Evolutionary conservation across 2,888 invertebrate species (phyloP), one percentile per base, ranked within the genome.

Genomic region (Drosophila recens): DNA sequence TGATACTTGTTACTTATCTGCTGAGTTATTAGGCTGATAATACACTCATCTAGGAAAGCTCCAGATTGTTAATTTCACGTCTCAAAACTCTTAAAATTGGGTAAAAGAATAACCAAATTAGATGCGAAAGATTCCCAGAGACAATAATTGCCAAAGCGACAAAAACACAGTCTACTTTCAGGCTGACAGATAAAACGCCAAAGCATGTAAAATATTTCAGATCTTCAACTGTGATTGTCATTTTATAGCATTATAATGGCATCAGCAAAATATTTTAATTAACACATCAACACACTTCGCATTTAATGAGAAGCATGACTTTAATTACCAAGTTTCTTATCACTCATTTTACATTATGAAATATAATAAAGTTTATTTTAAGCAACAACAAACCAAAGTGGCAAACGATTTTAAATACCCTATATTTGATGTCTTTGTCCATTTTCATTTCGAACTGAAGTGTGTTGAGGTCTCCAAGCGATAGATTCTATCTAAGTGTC

Each of bases 231-330:
- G 3, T 20, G 27, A 46, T 27, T 36, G 11, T 49, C 11, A 9
- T 45, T 45, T 15, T 36, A 51, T 40, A 5, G 34, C 34, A 34
- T 36, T 36, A 36, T 11, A 36, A n/a, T 34, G 34, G 34, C 11
- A n/a, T 17, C 11, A 20, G 38, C 30, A 65, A 27, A 46, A 48
- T 27, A 36, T 57, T 70, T 36, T 30, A 49, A 66, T 61, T 49
- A 61, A 51, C 30, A 53, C 54, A 68, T 38, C 8, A 38, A 38
- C 38, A 38, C 48, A 57, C 20, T 54, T 38, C 36, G 10, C 2
- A 11, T 34, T 46, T 30, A 30, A 8, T 8, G 30, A 0, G 30
- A 8, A 8, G 2, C 1, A 8, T 8, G 30, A 30, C 30, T 8
- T 30, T 30, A 30, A 30, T 30, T 30, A 30, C 30, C 30, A 30